phyloP scores from a whole-genome alignment of 2,113 vertebrate genomes.

The Tragelaphus imberbis region DNA sequence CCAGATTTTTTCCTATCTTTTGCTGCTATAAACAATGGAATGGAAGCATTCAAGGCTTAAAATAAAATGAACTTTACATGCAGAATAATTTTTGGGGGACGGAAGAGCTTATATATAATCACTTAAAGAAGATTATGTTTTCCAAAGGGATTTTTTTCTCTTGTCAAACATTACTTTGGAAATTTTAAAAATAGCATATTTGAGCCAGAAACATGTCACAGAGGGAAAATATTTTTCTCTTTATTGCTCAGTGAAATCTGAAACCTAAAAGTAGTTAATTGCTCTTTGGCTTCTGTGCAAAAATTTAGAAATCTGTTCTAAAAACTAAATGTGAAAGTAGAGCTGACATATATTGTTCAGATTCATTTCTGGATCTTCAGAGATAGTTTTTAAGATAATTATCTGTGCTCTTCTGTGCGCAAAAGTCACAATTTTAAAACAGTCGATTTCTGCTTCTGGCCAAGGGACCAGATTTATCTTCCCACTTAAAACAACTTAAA shows the following conservation, averaged over 20 bases:
- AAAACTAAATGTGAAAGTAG: conserved; percentile 44
- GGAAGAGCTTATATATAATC: neutral
- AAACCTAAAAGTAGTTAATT: conserved; percentile 24
- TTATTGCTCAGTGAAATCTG: conserved; percentile 32
- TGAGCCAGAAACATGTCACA: conserved; percentile 23
- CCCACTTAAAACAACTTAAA: conserved; percentile 24
- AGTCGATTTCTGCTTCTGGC: conserved; percentile 9
- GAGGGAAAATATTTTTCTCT: conserved; percentile 44
- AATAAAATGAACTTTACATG: neutral
- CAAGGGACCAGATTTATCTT: conserved; percentile 30
- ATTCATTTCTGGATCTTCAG: conserved; percentile 41
- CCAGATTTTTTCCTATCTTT: neutral
- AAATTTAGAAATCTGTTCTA: conserved; percentile 38
- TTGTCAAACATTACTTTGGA: conserved; percentile 34
- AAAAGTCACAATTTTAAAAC: conserved; percentile 49
- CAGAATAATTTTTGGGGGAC: conserved; percentile 6
- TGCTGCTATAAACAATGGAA: neutral
- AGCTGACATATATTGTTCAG: conserved; percentile 13
- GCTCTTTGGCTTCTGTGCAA: conserved; percentile 46
- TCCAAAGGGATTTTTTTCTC: neutral
- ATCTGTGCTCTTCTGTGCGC: neutral
- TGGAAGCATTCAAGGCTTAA: conserved; percentile 37
- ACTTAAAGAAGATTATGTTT: conserved; percentile 43
- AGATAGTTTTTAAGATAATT: conserved; percentile 47
- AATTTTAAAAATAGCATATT: conserved; percentile 40